Evolutionary conservation across 2,797 vertebrate species (phyloP), one percentile per base, ranked within the genome.

Genomic region (Acomys russatus): DNA sequence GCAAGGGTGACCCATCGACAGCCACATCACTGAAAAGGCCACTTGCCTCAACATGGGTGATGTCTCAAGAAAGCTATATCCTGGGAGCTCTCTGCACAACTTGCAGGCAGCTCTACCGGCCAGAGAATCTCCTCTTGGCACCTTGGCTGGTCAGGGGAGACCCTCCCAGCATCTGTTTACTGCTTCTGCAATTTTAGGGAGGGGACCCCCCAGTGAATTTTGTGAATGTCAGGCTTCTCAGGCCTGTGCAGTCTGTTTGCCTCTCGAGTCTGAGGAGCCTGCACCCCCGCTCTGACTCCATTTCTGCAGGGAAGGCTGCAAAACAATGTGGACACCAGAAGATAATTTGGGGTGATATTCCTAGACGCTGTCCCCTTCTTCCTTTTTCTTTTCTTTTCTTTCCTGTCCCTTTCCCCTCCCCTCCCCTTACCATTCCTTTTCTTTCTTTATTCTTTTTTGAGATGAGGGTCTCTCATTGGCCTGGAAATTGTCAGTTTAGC

Each of bases 391-490:
- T 18, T n/a, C 18, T 73, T 20, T 8, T 7, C 2, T 1, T 22
- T 9, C 8, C 14, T 12, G 23, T 28, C 2, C 64, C 64, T 25
- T 66, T 9, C 63, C 63, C 17, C 6, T 6, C 18, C 1, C 4
- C 2, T 5, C 33, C 2, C 0, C 54, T 8, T 4, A 12, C 23
- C 7, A 5, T 5, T 9, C 15, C 14, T 17, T 9, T 49, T 33
- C 18, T 22, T 68, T 33, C 76, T 56, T 59, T 56, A 25, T 35
- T 23, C 18, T 38, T 85, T 68, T 18, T 70, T 54, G 83, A 35
- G 33, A 71, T n/a, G 9, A 71, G 33, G 33, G 11, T 56, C 85
- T 59, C 68, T 73, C 23, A 73, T 1, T 28, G n/a, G 12, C 66
- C 66, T 71, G 84, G 51, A 87, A 56, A 38, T 35, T 25, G 33